Base-by-base conservation (phyloP, 2,113 vertebrate genomes). In the Myotis davidii region DNA sequence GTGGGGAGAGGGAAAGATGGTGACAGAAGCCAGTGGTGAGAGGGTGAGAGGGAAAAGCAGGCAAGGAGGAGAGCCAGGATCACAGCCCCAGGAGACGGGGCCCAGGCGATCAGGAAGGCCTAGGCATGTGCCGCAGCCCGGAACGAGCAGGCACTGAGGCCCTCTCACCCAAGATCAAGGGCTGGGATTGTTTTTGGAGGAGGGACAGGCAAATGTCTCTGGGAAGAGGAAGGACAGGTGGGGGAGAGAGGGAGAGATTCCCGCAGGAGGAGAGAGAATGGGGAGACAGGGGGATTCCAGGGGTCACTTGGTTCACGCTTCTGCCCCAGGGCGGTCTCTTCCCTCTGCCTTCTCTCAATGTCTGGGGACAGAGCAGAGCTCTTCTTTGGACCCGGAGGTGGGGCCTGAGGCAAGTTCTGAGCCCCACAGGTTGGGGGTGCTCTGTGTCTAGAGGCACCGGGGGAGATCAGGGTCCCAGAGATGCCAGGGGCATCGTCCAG, bases 131-230 rank as follows among this genome's bases (percentile, higher is more conserved):
- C 25, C 70, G 67, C 2, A 74, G 69, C 78, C 73, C 16, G 6
- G 85, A 52, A 59, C 10, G 56, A 76, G 76, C 32, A 3, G 34
- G 65, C 52, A 32, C 45, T 32, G 67, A 42, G 84, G 77, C 5
- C 52, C 59, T 84, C 32, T 56, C 50, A 5, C 16, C 50, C 59
- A 27, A 20, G 34, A 69, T 64, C 54, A 59, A 65, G 74, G 69
- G 23, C 85, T 74, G 39, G 82, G 61, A 7, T 42, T 85, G 88
- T 83, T 85, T 96, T 74, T 82, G 77, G 85, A 69, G 42, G 45
- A 39, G 74, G 95, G 85, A 96, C 86, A 73, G 85, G 48, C 67
- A 59, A 34, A 78, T 88, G 74, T 97, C 89, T 93, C 54, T 73
- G 81, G 73, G 29, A 91, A 95, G 72, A 83, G 82, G 61, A 61